These are phyloP conservation scores for Muntiacus reevesi DNA, from an alignment of 2,113 vertebrate species.

Conservation along the genomic window DNA sequence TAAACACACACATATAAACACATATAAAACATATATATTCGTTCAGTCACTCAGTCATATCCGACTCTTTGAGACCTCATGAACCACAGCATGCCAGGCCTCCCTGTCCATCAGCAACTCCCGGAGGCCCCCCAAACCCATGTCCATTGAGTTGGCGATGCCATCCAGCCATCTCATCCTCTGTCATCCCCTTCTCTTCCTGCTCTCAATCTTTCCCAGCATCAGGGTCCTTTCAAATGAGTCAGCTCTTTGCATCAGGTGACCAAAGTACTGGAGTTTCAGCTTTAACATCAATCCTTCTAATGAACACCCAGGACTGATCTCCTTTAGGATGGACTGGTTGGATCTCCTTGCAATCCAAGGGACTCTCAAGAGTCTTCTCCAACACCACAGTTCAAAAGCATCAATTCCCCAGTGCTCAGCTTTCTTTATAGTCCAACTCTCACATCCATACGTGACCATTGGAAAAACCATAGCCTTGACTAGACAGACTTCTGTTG, in stretches of 20 bases:
- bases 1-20: not conserved
- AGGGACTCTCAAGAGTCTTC: too few species aligned
- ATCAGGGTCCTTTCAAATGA: too few species aligned
- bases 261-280: not conserved
- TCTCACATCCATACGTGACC: not conserved
- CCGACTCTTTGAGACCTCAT: not conserved
- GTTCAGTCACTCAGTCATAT: accelerated
- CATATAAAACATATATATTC: not conserved
- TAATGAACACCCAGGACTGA: not conserved
- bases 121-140: not conserved
- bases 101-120: not conserved
- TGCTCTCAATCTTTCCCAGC: not conserved
- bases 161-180: not conserved
- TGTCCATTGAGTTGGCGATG: accelerated
- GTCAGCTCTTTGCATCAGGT: too few species aligned
- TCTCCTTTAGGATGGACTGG: too few species aligned
- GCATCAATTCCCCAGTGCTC: too few species aligned
- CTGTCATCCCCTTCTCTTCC: not conserved
- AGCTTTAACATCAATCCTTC: not conserved
- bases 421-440: not conserved
- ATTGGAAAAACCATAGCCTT: not conserved
- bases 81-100: not conserved
- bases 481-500: accelerated
- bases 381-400: too few species aligned
- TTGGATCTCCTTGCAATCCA: too few species aligned